Percentiles rank a stretch among this genome's conserved stretches.
Conservation (phyloP, 1,140 invertebrate species). For the Maconellicoccus hirsutus region DNA sequence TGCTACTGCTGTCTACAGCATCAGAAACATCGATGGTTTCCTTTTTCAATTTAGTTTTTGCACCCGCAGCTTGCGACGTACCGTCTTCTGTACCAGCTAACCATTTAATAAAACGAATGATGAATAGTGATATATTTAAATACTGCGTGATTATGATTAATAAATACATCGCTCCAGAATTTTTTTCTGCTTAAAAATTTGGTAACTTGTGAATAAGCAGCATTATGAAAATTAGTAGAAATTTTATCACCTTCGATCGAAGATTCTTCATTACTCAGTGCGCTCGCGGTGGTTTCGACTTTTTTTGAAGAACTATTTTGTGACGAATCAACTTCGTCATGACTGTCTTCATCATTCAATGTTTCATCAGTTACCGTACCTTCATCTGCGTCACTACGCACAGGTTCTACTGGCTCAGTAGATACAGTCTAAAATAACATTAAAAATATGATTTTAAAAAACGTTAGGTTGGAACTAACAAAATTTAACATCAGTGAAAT, state of each 20-base stretch:
- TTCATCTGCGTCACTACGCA: conserved; percentile 27
- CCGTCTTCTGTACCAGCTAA: background rate
- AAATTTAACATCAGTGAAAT: too few relatives aligned
- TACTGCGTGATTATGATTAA: too few relatives aligned
- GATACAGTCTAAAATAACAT: background rate
- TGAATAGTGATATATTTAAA: too few relatives aligned
- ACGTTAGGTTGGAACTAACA: too few relatives aligned
- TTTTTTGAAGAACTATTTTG: background rate
- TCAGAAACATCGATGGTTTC: background rate
- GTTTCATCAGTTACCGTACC: conserved; percentile 25
- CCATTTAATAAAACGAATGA: background rate
- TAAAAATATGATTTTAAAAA: background rate
- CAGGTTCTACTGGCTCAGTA: conserved; percentile 21
- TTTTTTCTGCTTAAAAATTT: too few relatives aligned
- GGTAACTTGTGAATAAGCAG: too few relatives aligned
- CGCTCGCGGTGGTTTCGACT: background rate
- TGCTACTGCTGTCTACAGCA: background rate
- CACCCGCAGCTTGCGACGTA: background rate
- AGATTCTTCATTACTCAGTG: background rate
- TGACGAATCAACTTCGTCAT: background rate
- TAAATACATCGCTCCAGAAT: too few relatives aligned
- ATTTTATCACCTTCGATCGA: background rate
- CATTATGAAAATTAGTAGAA: background rate
- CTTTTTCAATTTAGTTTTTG: background rate
- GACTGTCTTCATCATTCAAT: background rate